Conservation (phyloP, 2,888 invertebrate species). For the Cryptops parisi region DNA sequence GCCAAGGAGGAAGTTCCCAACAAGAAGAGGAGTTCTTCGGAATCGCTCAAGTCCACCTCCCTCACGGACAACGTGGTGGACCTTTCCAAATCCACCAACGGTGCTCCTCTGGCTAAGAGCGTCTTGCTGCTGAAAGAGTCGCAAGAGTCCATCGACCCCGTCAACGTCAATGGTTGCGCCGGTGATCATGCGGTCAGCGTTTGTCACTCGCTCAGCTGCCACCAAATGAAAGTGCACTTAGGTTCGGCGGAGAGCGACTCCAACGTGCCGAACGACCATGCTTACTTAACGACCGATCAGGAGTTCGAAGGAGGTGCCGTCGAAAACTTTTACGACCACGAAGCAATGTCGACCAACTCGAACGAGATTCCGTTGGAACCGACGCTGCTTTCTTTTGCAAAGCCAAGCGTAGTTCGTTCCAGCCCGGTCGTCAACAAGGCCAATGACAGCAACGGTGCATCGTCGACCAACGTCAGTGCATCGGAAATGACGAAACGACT, state of each 20-base stretch:
- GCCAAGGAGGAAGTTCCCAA: background rate
- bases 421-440: background rate
- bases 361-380: no score
- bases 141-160: no score
- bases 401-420: no score
- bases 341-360: background rate
- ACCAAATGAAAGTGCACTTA: no score
- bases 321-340: background rate
- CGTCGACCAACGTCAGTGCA: background rate
- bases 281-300: background rate
- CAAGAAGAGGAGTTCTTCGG: background rate
- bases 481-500: background rate
- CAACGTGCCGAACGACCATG: background rate
- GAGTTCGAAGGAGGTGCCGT: background rate
- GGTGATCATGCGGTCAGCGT: no score
- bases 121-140: background rate
- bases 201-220: background rate
- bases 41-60: background rate
- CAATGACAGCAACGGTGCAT: background rate
- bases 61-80: background rate
- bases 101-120: background rate
- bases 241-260: background rate
- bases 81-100: background rate
- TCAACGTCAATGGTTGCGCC: no score
- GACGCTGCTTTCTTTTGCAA: no score